Conservation (phyloP, 37 sponge, comb jelly and placozoan genomes). For the Diacarnus erythraeanus region DNA sequence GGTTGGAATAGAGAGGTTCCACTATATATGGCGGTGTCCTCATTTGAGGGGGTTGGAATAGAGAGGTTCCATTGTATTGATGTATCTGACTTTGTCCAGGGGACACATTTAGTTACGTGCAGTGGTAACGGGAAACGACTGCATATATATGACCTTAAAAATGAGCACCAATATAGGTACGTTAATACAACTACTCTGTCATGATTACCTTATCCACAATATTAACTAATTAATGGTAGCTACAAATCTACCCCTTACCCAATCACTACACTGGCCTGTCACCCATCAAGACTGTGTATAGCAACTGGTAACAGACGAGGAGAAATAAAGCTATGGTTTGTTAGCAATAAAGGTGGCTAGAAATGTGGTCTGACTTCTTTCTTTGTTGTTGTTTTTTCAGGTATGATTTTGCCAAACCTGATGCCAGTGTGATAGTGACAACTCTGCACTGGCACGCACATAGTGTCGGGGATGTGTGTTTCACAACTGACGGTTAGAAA, state of each 20-base stretch:
- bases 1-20: too few relatives aligned
- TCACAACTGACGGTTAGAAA: constrained; percentile 75
- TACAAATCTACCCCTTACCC: not conserved
- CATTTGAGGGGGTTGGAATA: too few relatives aligned
- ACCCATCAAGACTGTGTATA: constrained; percentile 65
- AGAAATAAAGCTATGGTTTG: constrained; percentile 76
- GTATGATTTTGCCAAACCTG: constrained; percentile 51
- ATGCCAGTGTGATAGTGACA: constrained; percentile 29
- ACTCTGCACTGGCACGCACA: constrained; percentile 94
- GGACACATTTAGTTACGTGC: constrained; percentile 41
- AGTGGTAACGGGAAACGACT: constrained; percentile 31
- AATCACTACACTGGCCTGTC: constrained; percentile 51
- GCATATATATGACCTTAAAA: constrained; percentile 47
- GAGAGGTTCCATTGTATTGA: too few relatives aligned
- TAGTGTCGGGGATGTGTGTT: constrained; percentile 64
- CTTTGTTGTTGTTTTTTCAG: constrained; percentile 29
- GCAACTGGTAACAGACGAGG: constrained; percentile 74
- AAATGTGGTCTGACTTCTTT: not conserved
- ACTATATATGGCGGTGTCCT: too few relatives aligned
- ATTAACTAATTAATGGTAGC: constrained; percentile 15
- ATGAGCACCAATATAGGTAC: constrained; percentile 43
- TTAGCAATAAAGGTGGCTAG: not conserved
- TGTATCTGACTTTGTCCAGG: constrained; percentile 22
- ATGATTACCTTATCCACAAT: not conserved
- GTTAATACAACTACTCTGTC: not conserved